Conservation (phyloP, 2,797 vertebrate species). For the Arctocebus calabarensis region DNA sequence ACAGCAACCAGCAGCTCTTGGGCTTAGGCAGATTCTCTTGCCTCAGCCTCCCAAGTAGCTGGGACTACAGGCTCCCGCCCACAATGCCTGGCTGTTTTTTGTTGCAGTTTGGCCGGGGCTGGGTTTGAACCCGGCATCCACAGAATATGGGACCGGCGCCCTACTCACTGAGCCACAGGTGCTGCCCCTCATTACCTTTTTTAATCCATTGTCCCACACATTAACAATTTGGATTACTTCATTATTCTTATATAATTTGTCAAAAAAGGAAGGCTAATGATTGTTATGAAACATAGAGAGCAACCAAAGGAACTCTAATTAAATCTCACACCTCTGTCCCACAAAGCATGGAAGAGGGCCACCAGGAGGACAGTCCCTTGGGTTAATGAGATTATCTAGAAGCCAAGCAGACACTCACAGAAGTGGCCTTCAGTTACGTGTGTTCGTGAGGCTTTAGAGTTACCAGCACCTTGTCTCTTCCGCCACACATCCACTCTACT, state of each 20-base stretch:
- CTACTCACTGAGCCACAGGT: no score
- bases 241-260: background rate
- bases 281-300: background rate
- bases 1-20: no score
- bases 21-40: no score
- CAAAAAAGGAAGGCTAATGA: background rate
- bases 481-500: background rate
- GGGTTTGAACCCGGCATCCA: no score
- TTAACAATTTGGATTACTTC: background rate
- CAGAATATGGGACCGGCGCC: no score
- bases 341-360: background rate
- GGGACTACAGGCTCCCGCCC: no score
- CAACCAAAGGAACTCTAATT: background rate
- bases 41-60: no score
- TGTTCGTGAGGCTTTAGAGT: background rate
- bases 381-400: background rate
- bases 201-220: background rate
- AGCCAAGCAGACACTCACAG: background rate
- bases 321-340: background rate
- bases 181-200: background rate
- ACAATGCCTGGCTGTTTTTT: no score
- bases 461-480: background rate
- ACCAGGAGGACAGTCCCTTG: background rate
- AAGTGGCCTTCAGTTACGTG: fast-evolving
- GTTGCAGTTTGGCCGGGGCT: no score